Evolutionary conservation across 1,140 invertebrate genomes (phyloP).

Genomic region (Oedothorax gibbosus): DNA sequence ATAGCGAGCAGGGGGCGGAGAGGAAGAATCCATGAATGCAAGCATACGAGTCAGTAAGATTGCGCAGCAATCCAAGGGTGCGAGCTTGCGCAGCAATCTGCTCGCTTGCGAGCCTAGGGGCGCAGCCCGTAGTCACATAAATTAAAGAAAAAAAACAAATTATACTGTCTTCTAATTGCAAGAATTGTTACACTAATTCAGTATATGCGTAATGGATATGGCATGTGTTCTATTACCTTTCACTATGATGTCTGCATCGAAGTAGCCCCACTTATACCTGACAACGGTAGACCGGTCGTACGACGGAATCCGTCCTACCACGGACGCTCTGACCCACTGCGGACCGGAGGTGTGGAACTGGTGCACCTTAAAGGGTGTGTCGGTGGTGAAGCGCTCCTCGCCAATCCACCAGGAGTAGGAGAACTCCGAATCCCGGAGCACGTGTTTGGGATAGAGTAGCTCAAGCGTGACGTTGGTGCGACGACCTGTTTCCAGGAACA

Average conservation of each 20-base stretch:
- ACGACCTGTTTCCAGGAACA: not conserved
- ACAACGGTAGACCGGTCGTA: not conserved
- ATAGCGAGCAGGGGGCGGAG: too few species aligned
- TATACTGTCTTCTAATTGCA: too few species aligned
- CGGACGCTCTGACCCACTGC: not conserved
- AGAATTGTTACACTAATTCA: too few species aligned
- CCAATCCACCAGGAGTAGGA: slow-evolving; percentile 29
- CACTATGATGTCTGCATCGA: not conserved
- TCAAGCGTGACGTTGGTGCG: slow-evolving; percentile 6
- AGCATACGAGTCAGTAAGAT: too few species aligned
- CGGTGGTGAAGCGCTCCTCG: slow-evolving; percentile 6
- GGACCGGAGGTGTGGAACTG: not conserved
- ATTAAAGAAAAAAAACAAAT: too few species aligned
- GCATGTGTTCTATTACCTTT: too few species aligned
- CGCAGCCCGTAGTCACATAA: too few species aligned
- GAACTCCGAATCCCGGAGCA: slow-evolving; percentile 9
- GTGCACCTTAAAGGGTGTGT: not conserved
- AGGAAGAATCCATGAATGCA: too few species aligned
- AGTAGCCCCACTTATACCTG: slow-evolving; percentile 39
- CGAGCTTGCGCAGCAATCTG: too few species aligned
- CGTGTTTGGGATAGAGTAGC: not conserved
- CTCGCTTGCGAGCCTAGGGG: too few species aligned
- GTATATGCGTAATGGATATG: too few species aligned
- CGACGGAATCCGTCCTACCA: slow-evolving; percentile 12
- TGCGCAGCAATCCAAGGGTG: too few species aligned